Evolutionary conservation across 1,140 invertebrate species (phyloP).

Genomic region (Danaus plexippus): DNA sequence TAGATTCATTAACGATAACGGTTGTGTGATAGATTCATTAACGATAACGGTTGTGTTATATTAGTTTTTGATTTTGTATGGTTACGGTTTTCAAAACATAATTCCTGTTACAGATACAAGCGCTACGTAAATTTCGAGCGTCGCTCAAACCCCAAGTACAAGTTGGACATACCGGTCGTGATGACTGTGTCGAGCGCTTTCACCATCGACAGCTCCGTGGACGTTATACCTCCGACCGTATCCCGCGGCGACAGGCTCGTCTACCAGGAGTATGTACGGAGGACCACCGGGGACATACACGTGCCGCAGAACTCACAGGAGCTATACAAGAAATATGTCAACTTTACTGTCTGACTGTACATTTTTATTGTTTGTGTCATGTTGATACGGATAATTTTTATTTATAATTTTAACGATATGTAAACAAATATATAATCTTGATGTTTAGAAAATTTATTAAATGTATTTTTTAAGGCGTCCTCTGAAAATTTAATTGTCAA

Average conservation of each 20-base stretch:
- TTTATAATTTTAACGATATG: too few species aligned
- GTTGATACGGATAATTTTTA: too few species aligned
- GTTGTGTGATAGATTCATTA: too few species aligned
- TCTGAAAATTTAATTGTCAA: too few species aligned
- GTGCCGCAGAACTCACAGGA: conserved; percentile 40
- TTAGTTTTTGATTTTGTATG: too few species aligned
- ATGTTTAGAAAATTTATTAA: too few species aligned
- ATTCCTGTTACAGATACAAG: conserved; percentile 76
- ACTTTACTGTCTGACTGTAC: conserved; percentile 24
- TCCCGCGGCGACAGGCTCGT: conserved; percentile 74
- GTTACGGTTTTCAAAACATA: too few species aligned
- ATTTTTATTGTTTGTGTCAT: not conserved
- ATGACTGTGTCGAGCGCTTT: conserved; percentile 73
- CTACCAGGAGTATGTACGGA: conserved; percentile 78
- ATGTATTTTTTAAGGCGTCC: too few species aligned
- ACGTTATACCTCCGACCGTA: conserved; percentile 76
- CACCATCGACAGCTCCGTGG: conserved; percentile 70
- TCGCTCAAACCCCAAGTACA: conserved; percentile 69
- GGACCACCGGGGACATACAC: conserved; percentile 36
- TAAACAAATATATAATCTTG: too few species aligned
- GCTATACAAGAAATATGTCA: conserved; percentile 57
- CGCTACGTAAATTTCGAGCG: conserved; percentile 77
- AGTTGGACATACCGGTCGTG: conserved; percentile 65
- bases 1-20: too few species aligned
- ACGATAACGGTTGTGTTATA: too few species aligned